phyloP scores from a whole-genome alignment of 2,888 invertebrate species.

The Monochamus alternatus region DNA sequence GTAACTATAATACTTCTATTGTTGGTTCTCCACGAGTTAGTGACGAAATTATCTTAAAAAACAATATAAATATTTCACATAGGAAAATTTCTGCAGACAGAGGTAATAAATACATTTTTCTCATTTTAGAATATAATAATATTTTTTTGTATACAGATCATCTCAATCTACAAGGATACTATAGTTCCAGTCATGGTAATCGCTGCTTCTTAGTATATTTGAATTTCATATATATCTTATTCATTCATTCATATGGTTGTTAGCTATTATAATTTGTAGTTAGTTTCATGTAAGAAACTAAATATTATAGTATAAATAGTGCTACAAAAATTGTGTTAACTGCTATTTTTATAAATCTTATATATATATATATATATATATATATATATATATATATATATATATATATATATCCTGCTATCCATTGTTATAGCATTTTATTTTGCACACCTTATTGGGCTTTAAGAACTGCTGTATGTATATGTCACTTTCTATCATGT shows the following conservation, averaged over 20 bases:
- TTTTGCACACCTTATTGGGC: too few relatives aligned
- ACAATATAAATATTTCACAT: not conserved
- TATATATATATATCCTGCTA: not conserved
- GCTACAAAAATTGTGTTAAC: not conserved
- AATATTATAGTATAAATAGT: not conserved
- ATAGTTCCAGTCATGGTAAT: not conserved
- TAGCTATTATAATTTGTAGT: not conserved
- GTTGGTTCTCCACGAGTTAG: not conserved
- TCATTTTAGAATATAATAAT: not conserved
- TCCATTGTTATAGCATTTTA: too few relatives aligned
- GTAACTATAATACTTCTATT: not conserved
- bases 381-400: not conserved
- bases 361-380: not conserved
- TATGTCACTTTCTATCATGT: too few relatives aligned
- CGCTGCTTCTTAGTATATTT: not conserved
- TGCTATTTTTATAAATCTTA: not conserved
- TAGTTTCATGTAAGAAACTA: not conserved
- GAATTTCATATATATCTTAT: not conserved
- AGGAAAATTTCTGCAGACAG: not conserved
- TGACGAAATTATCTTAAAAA: not conserved
- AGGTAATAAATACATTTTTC: not conserved
- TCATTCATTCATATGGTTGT: not conserved
- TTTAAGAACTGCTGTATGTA: too few relatives aligned
- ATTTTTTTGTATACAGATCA: not conserved
- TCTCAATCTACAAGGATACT: not conserved